Percentiles rank a stretch among this genome's conserved stretches.
Conservation (phyloP, 2,797 vertebrate species). For the Microctenopoma lineatum region DNA sequence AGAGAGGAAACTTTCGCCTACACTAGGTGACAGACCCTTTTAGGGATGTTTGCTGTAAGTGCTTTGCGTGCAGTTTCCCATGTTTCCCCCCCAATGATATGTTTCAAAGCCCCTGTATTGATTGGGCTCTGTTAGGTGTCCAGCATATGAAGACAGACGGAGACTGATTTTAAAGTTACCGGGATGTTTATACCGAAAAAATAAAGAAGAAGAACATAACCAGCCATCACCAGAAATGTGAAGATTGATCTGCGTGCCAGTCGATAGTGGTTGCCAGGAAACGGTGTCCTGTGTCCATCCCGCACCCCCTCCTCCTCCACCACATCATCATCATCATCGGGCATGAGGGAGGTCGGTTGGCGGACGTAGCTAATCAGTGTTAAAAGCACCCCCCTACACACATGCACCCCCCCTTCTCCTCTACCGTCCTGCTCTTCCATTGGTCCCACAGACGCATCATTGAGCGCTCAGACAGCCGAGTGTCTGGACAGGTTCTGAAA, state of each 20-base stretch:
- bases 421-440: conserved; percentile 41
- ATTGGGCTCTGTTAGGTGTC: not conserved
- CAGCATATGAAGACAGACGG: conserved; percentile 27
- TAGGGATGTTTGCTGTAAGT: conserved; percentile 2
- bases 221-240: conserved; percentile 57
- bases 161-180: conserved; percentile 40
- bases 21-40: conserved; percentile 26
- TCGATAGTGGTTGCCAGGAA: conserved; percentile 77
- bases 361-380: conserved; percentile 80
- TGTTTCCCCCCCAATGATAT: not conserved
- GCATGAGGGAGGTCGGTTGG: conserved; percentile 26
- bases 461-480: conserved; percentile 56
- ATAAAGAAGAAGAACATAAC: conserved; percentile 52
- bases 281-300: conserved; percentile 66
- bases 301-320: conserved; percentile 35
- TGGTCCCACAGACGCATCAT: conserved; percentile 52
- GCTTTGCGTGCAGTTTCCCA: conserved; percentile 7
- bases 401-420: conserved; percentile 23
- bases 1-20: conserved; percentile 50
- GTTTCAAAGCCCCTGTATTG: conserved; percentile 1
- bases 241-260: conserved; percentile 69
- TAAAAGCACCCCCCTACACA: conserved; percentile 75
- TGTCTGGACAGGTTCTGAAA: conserved; percentile 69
- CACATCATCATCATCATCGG: conserved; percentile 33
- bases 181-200: conserved; percentile 58